These are phyloP conservation scores for Lithophane socia DNA, from an alignment of 2,888 invertebrate species.

Conservation along the genomic window DNA sequence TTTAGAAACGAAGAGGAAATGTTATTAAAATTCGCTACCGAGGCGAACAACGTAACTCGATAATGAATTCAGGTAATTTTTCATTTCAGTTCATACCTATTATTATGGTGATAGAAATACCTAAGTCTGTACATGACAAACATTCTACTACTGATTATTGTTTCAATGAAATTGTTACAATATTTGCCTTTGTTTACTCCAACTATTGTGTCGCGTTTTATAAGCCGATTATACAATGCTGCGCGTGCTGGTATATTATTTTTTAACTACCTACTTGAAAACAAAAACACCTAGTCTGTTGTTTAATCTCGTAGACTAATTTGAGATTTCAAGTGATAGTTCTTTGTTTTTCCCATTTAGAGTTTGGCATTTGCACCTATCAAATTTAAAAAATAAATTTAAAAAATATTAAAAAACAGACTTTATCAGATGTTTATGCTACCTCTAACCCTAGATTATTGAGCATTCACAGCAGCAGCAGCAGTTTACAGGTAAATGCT, in stretches of 20 bases:
- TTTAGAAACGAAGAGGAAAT: slow-evolving; percentile 15
- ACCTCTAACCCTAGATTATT: neutral
- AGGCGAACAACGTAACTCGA: neutral
- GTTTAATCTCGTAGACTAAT: no score
- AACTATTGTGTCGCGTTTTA: neutral
- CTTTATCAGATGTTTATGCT: neutral
- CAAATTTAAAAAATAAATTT: no score
- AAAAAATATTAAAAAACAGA: no score
- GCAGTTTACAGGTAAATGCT: neutral
- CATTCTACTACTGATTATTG: neutral
- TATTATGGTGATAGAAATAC: slow-evolving; percentile 1
- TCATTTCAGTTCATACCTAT: slow-evolving; percentile 4
- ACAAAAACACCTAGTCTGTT: no score
- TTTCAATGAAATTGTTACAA: neutral
- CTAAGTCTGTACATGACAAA: neutral
- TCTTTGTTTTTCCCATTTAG: no score
- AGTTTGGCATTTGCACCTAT: no score
- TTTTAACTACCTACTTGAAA: no score
- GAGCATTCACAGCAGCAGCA: no score
- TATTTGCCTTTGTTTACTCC: neutral
- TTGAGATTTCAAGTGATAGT: no score
- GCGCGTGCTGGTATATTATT: neutral
- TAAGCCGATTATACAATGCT: neutral
- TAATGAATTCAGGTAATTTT: neutral
- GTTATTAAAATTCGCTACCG: neutral